phyloP scores from a whole-genome alignment of 2,113 vertebrate species.

The Corythornis vintsioides region DNA sequence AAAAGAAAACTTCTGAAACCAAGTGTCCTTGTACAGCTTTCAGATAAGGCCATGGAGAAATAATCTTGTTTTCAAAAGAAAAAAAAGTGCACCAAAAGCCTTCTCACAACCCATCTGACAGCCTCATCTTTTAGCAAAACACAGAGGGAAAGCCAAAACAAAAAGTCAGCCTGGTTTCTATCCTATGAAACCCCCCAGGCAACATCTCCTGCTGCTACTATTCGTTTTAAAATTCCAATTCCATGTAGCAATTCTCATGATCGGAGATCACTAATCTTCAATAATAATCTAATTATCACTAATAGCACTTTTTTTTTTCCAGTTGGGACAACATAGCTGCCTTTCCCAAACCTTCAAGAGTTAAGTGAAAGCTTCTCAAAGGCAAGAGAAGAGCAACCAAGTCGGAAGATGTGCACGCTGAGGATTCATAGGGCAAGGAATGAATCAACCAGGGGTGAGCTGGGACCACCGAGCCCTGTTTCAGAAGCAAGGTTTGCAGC shows the following conservation, averaged over 20 bases:
- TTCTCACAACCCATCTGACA: not conserved
- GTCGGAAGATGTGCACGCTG: not conserved
- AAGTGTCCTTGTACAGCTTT: not conserved
- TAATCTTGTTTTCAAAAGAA: not conserved
- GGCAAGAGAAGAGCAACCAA: not conserved
- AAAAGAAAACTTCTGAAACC: not conserved
- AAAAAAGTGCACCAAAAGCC: not conserved
- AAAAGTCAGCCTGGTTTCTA: not conserved
- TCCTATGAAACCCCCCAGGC: not conserved
- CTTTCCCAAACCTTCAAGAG: not conserved
- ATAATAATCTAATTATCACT: not conserved
- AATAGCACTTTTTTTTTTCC: not conserved
- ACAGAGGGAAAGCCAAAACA: not conserved
- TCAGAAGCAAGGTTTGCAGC: not conserved
- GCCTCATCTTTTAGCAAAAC: not conserved
- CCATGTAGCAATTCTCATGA: not conserved
- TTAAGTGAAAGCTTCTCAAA: not conserved
- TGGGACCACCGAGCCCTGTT: not conserved
- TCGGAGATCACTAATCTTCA: not conserved
- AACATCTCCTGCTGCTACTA: not conserved
- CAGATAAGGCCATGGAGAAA: not conserved
- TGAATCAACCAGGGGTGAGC: not conserved
- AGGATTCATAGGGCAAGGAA: not conserved
- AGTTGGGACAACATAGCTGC: not conserved
- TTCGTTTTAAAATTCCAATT: not conserved